Evolutionary conservation across 2,113 vertebrate genomes (phyloP).

Genomic region (Sebastes schlegelii): DNA sequence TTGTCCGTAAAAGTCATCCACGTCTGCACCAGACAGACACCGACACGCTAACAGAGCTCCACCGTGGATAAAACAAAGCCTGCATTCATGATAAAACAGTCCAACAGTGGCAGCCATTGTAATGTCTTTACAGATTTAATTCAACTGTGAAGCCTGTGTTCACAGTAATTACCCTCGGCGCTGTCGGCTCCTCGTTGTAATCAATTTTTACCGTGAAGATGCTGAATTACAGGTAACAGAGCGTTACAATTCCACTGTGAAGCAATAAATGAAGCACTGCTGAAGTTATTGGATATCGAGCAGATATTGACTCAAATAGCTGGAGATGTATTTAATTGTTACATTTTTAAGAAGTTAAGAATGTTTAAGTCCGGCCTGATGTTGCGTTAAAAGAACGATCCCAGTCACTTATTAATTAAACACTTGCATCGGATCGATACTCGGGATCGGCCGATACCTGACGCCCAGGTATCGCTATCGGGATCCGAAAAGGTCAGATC

Average conservation of each 20-base stretch:
- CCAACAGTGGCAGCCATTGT: constrained; percentile 46
- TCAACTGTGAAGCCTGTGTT: constrained; percentile 1
- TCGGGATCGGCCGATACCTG: too few species aligned
- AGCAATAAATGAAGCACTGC: neutral
- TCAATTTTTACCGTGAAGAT: neutral
- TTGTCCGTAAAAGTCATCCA: too few species aligned
- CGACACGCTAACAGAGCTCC: neutral
- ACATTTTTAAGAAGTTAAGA: too few species aligned
- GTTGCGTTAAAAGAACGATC: too few species aligned
- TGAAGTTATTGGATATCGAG: neutral
- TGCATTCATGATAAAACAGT: constrained; percentile 43
- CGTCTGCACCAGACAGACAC: neutral
- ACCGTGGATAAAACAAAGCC: constrained; percentile 25
- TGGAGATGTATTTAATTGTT: too few species aligned
- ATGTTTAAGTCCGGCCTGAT: too few species aligned
- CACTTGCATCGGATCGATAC: too few species aligned
- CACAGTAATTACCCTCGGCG: neutral
- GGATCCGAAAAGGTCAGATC: too few species aligned
- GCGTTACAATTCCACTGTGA: neutral
- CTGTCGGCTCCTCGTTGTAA: neutral
- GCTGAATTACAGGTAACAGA: neutral
- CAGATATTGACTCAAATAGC: too few species aligned
- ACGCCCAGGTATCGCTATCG: too few species aligned
- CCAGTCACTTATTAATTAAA: too few species aligned
- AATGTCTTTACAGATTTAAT: constrained; percentile 17